Base-by-base conservation (phyloP, 1,140 invertebrate species). In the Lepidurus couesii region DNA sequence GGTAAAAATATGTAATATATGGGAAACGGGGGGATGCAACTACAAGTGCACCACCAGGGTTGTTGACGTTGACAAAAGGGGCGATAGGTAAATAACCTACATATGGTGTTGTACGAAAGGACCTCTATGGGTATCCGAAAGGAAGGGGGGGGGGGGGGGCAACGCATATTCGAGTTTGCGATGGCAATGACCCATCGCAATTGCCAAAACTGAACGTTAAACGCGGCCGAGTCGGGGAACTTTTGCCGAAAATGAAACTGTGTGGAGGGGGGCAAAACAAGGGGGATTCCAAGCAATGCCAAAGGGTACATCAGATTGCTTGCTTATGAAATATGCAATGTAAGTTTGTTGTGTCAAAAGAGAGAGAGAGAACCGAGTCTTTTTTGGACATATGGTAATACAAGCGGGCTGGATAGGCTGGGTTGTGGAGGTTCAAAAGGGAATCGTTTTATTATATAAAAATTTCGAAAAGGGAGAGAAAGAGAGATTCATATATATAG, bases 81-180 rank as follows among this genome's bases (percentile, higher is more conserved):
- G 53, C 53, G 53, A 65, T 65, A 65, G 53, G 53, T 65, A 65
- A 65, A 65, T 65, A 65, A 65, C 53, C 53, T 65, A 16, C 53
- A 65, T 65, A 65, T 65, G 53, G 1, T 65, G 16, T 13, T 65
- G 53, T 21, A 65, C 21, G n/a, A 65, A 9, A 21, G 9, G 16
- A 13, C 53, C 53, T n/a, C 53, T 65, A 65, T 13, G 53, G 8
- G 34, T 7, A 13, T 21, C 53, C 53, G 7, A 65, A 21, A 65
- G 2, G 53, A 7, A 13, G 53, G 13, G 13, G 21, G 0, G 53
- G 45, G 45, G 45, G 45, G 10, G 45, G 16, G 16, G 16, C 10
- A 10, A 47, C 1, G 45, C 10, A 47, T 9, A 16, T 47, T 47
- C 45, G 45, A 47, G 16, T 47, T 9, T 2, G 6, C 53, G 53